A percentile compares a stretch with the other conserved stretches of the same genome.
Conservation (phyloP, 2,888 invertebrate genomes). For the Aplocera efformata region DNA sequence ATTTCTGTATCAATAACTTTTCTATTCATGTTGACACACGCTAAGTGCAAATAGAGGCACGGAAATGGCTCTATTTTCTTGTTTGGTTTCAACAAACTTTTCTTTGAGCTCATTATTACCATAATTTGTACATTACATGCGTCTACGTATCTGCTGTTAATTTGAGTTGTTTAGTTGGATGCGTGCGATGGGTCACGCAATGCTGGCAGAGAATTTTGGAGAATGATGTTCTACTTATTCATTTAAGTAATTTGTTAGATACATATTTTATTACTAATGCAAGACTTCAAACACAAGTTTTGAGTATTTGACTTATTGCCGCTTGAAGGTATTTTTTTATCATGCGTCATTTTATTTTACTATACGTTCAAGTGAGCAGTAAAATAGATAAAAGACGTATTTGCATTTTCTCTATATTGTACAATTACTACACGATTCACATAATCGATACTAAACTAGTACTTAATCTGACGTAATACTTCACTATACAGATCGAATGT, state of each 20-base stretch:
- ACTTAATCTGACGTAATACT: too few relatives aligned
- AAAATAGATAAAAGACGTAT: too few relatives aligned
- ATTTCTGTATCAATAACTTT: constrained; percentile 72
- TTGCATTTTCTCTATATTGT: too few relatives aligned
- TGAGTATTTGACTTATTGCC: too few relatives aligned
- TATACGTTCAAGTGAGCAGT: too few relatives aligned
- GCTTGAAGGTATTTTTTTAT: too few relatives aligned
- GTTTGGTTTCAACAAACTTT: constrained; percentile 27
- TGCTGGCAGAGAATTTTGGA: constrained; percentile 11
- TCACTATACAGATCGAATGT: too few relatives aligned
- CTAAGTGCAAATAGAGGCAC: constrained; percentile 36
- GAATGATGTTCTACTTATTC: constrained; percentile 11
- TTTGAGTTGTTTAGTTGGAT: constrained; percentile 24
- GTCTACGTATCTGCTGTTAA: constrained; percentile 23
- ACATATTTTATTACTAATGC: neutral
- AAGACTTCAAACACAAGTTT: neutral
- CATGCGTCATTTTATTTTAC: too few relatives aligned
- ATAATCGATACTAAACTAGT: too few relatives aligned
- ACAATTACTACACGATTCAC: too few relatives aligned
- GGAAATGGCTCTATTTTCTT: constrained; percentile 39
- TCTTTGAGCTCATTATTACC: constrained; percentile 27
- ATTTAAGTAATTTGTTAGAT: constrained; percentile 11
- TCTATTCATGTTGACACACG: constrained; percentile 49
- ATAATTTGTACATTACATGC: constrained; percentile 27
- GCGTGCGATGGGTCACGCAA: constrained; percentile 26